Base-by-base conservation (phyloP, 2,797 vertebrate genomes). In the Pangasius krempfi region DNA sequence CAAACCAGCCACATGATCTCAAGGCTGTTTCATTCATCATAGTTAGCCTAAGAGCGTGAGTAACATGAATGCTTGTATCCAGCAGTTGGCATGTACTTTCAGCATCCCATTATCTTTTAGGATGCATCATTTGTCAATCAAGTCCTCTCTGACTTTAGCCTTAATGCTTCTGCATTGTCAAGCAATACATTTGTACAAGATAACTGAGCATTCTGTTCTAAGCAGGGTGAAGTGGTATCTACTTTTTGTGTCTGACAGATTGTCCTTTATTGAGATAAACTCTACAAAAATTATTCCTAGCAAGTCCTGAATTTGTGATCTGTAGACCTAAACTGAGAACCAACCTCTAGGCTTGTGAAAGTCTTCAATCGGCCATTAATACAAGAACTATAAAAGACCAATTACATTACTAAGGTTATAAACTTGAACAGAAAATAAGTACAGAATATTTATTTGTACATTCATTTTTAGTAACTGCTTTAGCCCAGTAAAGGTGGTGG, bases 11-110 rank as follows among this genome's bases (percentile, higher is more conserved):
- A 2, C n/a, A n/a, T 50, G 44, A 62, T 79, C 56, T 88, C 76
- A 58, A 56, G 86, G 80, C 64, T 85, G 82, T 40, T 89, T 90
- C 89, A 91, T 92, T 92, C 85, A 90, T 92, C 91, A 93, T 66
- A 86, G 47, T 50, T 37, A 56, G 76, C 62, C 56, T 72, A 13
- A n/a, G 47, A 40, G 2, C 6, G 5, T n/a, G 54, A 22, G 22
- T 62, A 37, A 16, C 12, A 62, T 81, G 56, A 64, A 64, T 7
- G 1, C 27, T 47, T 50, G 1, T 44, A 90, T 92, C 89, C 85
- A 89, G 91, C 89, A 91, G 37, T 44, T 84, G 58, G 44, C 27
- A 22, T 18, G 40, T 64, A 68, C 87, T 44, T 44, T 44, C 6
- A 44, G 44, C 44, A 44, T 75, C 47, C 86, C 89, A 89, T 90